These are phyloP conservation scores for Megaceryle torquata DNA, from an alignment of 2,113 vertebrate genomes.

Conservation along the genomic window DNA sequence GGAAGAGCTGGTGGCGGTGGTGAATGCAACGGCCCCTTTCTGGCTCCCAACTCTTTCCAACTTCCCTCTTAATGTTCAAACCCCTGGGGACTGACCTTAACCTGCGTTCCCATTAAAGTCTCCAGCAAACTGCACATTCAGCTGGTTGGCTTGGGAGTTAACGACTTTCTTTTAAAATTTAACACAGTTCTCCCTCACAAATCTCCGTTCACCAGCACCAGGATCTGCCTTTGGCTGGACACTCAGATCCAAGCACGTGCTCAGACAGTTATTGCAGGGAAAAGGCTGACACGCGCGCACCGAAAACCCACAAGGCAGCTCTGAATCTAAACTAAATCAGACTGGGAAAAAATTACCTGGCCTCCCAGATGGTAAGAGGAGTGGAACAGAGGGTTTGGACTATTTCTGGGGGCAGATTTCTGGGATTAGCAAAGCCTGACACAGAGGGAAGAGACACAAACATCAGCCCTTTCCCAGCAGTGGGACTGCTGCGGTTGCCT, in stretches of 20 bases:
- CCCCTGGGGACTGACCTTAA: conserved; percentile 7
- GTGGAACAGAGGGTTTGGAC: not conserved
- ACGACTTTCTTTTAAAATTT: conserved; percentile 63
- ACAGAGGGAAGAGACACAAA: not conserved
- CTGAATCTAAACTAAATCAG: not conserved
- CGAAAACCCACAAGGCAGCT: not conserved
- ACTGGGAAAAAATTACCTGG: not conserved
- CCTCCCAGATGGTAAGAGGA: not conserved
- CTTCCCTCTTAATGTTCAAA: not conserved
- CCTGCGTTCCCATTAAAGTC: not conserved
- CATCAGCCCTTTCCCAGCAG: not conserved
- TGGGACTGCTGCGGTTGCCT: not conserved
- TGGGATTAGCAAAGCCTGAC: not conserved
- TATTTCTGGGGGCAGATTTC: not conserved
- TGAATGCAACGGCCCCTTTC: accelerated
- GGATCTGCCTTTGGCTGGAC: not conserved
- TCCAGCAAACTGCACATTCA: conserved; percentile 22
- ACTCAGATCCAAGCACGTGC: not conserved
- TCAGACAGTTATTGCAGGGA: not conserved
- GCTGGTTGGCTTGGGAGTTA: conserved; percentile 27
- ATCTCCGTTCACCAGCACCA: not conserved
- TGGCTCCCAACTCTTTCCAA: not conserved
- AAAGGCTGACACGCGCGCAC: not conserved
- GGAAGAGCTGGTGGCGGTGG: not conserved
- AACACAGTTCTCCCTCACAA: not conserved